A percentile compares a stretch with the other conserved stretches of the same genome.
Evolutionary conservation across 2,113 vertebrate species (phyloP).

Genomic region (Ranitomeya variabilis): DNA sequence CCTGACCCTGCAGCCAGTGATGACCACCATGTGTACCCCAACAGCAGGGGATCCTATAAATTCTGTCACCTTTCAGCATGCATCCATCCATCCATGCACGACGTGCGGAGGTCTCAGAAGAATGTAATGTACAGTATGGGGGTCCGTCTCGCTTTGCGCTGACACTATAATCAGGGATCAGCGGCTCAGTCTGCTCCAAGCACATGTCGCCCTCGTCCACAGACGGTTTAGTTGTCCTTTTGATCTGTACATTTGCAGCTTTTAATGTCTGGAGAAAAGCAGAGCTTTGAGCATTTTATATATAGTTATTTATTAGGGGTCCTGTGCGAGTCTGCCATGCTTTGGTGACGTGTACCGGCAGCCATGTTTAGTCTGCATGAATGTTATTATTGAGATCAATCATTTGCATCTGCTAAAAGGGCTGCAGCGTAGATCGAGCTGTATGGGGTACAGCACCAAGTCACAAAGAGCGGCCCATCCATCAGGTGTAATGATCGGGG

Average conservation of each 20-base stretch:
- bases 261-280: not conserved
- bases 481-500: too few species aligned
- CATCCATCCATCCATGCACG: not conserved
- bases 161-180: constrained; percentile 15
- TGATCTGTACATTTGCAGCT: constrained; percentile 32
- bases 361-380: not conserved
- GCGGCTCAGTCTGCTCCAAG: constrained; percentile 3
- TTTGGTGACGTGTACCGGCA: not conserved
- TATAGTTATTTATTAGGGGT: not conserved
- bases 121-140: constrained; percentile 3
- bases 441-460: not conserved
- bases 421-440: not conserved
- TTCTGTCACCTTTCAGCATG: not conserved
- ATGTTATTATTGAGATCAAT: not conserved
- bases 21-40: not conserved
- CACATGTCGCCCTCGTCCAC: not conserved
- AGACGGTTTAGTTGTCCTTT: constrained; percentile 49
- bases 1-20: not conserved
- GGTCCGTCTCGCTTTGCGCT: not conserved
- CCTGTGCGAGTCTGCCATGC: not conserved
- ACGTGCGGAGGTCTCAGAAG: not conserved
- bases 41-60: not conserved
- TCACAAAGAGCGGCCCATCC: too few species aligned
- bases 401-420: not conserved
- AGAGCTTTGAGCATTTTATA: not conserved